Conservation (phyloP, 2,888 invertebrate species). For the Tribolium freemani region DNA sequence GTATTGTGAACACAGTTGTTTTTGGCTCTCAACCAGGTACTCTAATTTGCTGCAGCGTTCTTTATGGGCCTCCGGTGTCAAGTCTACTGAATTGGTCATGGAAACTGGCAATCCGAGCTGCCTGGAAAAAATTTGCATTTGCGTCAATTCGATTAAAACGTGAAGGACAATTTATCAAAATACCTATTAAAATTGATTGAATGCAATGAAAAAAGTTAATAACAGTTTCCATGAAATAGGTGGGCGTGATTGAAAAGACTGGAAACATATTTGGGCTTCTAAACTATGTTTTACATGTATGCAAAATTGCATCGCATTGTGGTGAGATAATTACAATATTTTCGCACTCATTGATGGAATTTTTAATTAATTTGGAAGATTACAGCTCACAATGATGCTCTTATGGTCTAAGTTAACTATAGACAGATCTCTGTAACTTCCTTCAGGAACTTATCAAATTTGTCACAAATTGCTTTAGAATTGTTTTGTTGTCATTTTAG, state of each 20-base stretch:
- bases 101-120: slow-evolving; percentile 65
- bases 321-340: background rate
- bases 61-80: slow-evolving; percentile 70
- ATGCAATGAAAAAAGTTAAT: background rate
- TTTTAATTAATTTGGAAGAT: background rate
- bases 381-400: background rate
- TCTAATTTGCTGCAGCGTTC: slow-evolving; percentile 79
- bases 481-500: too few species aligned
- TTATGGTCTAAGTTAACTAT: too few species aligned
- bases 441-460: too few species aligned
- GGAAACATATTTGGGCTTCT: background rate
- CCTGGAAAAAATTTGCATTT: slow-evolving; percentile 59
- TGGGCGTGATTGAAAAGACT: background rate
- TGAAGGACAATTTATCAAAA: background rate
- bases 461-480: too few species aligned
- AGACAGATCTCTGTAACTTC: too few species aligned
- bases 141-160: background rate
- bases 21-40: slow-evolving; percentile 81
- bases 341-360: background rate
- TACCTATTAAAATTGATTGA: background rate
- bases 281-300: background rate
- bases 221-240: background rate
- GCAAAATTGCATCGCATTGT: background rate
- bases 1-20: slow-evolving; percentile 80
- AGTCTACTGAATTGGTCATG: slow-evolving; percentile 62